A percentile compares a stretch with the other conserved stretches of the same genome.
phyloP scores from a whole-genome alignment of 2,888 invertebrate genomes.

The Chymomyza fuscimana region DNA sequence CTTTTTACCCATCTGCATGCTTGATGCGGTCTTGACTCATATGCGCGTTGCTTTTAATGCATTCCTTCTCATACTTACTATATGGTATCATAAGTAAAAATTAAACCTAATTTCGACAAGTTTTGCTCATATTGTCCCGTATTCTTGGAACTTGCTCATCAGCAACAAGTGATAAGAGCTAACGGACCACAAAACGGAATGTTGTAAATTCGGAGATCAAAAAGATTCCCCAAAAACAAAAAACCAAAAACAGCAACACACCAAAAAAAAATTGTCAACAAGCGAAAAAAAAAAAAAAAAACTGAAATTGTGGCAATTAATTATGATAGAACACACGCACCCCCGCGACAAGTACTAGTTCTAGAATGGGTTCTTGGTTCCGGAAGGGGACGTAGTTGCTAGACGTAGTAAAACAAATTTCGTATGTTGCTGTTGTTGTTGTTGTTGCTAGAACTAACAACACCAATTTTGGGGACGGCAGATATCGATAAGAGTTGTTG shows the following conservation, averaged over 20 bases:
- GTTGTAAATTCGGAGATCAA: constrained; percentile 59
- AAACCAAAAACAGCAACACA: constrained; percentile 15
- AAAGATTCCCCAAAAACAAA: constrained; percentile 47
- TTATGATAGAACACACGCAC: constrained; percentile 44
- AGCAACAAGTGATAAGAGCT: constrained; percentile 36
- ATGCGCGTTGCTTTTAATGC: too few species aligned
- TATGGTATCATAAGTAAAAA: not conserved
- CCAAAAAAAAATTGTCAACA: constrained; percentile 21
- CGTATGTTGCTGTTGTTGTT: not conserved
- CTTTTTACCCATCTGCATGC: too few species aligned
- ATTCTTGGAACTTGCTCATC: constrained; percentile 66
- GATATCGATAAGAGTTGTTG: constrained; percentile 41
- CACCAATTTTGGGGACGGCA: constrained; percentile 53
- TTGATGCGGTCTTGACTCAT: too few species aligned
- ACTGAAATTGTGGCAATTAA: constrained; percentile 69
- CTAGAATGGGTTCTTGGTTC: not conserved
- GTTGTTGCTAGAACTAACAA: constrained; percentile 31
- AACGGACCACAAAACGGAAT: constrained; percentile 60
- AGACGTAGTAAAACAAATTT: not conserved
- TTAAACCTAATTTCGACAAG: not conserved
- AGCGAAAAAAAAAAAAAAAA: constrained; percentile 9
- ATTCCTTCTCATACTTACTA: too few species aligned
- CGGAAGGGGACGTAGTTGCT: not conserved
- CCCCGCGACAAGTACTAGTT: constrained; percentile 7
- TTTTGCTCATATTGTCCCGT: constrained; percentile 23